Conservation (phyloP, 2,888 invertebrate species). For the Crocallis elinguaria region DNA sequence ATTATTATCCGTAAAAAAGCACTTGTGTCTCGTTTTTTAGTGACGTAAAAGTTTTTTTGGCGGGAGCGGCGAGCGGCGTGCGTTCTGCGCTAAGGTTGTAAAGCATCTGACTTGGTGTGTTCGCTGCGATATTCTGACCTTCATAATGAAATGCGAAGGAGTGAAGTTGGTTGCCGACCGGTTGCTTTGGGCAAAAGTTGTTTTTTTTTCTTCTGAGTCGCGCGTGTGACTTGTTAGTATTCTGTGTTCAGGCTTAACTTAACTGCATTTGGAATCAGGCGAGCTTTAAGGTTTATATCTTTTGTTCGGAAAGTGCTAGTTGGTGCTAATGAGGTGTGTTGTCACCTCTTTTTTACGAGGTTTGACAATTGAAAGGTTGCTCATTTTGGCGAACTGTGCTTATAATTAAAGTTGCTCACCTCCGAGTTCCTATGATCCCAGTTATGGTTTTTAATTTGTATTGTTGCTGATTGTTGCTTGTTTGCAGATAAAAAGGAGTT, state of each 20-base stretch:
- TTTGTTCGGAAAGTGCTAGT: constrained; percentile 26
- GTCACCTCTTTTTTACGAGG: not conserved
- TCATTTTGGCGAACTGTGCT: no score
- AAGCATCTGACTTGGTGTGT: constrained; percentile 53
- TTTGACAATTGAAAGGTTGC: not conserved
- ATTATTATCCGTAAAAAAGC: constrained; percentile 49
- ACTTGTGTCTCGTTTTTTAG: constrained; percentile 49
- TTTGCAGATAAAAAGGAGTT: no score
- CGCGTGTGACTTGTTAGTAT: constrained; percentile 39
- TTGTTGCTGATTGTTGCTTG: no score
- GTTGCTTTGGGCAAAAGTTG: constrained; percentile 79
- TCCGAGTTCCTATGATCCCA: no score
- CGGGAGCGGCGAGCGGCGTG: constrained; percentile 44
- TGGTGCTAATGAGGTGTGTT: constrained; percentile 25
- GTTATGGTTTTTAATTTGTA: no score
- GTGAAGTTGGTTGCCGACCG: constrained; percentile 74
- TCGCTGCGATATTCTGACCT: constrained; percentile 63
- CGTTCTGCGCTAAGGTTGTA: constrained; percentile 35
- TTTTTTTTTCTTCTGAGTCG: constrained; percentile 55
- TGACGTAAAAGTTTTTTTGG: constrained; percentile 61
- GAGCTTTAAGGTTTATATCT: constrained; percentile 33
- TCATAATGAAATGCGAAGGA: constrained; percentile 50
- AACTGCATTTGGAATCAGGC: constrained; percentile 42
- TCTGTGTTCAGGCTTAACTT: constrained; percentile 48
- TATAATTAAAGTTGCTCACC: no score